Base-by-base conservation (phyloP, 2,888 invertebrate genomes). In the Schizotus pectinicornis region DNA sequence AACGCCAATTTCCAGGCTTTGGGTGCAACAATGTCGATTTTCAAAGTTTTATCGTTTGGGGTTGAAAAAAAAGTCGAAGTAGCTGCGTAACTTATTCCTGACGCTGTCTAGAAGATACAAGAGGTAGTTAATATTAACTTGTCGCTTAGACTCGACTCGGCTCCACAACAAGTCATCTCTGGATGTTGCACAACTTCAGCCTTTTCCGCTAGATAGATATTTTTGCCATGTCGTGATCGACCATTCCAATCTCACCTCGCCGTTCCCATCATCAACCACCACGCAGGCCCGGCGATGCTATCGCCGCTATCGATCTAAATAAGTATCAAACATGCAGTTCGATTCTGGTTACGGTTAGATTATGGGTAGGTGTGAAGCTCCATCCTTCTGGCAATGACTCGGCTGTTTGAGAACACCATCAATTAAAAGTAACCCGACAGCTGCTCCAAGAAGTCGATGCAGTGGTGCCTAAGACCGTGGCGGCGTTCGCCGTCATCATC, bases 371-470 rank as follows among this genome's bases (percentile, higher is more conserved):
- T 77, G 77, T 77, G 74, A 77, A 76, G 70, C 71, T 74, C 70
- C 72, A 73, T 72, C 76, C 75, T 77, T 75, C 75, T 76, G 75
- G 70, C 74, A 63, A 73, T 77, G 77, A 77, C 77, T 71, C 64
- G 68, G 75, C 76, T 71, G 71, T 76, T 76, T 75, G 70, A 58
- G n/a, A 66, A 69, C 73, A 74, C 74, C 74, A 77, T 77, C 76
- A 77, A 77, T 77, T 77, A 77, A 77, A 77, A 74, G 68, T 70
- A 74, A 76, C 72, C 70, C 72, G 76, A 75, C 76, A 77, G 76
- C 76, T 76, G 77, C 70, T 67, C 59, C 59, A 59, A 56, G 58
- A 59, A 61, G 56, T 37, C 34, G 57, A 42, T 31, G 37, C 41
- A n/a, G 37, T 50, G 33, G 36, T 36, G 36, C 46, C 51, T 34